phyloP scores from a whole-genome alignment of 2,113 vertebrate species.

The Rhagologus leucostigma region DNA sequence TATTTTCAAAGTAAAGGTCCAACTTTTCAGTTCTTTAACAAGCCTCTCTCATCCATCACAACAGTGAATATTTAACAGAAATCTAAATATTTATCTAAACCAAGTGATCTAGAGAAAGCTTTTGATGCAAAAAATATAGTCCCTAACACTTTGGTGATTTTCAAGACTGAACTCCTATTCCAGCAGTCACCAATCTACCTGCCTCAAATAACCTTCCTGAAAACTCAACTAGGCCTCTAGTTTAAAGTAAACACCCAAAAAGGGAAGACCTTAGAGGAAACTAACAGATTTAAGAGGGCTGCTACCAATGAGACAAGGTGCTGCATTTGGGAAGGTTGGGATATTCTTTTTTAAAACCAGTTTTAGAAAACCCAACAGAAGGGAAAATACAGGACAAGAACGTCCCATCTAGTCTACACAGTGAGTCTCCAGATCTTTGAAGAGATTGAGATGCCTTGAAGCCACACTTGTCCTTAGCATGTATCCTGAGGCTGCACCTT shows the following conservation, averaged over 20 bases:
- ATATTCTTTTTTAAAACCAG: not conserved
- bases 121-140: not conserved
- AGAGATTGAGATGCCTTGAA: slow-evolving; percentile 30
- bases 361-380: not conserved
- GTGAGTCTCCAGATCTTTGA: not conserved
- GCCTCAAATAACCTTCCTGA: not conserved
- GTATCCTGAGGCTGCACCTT: slow-evolving; percentile 51
- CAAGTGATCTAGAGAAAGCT: not conserved
- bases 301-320: not conserved
- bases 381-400: not conserved
- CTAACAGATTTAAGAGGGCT: not conserved
- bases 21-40: not conserved
- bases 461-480: slow-evolving; percentile 12
- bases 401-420: not conserved
- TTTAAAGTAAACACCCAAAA: not conserved
- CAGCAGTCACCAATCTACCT: not conserved
- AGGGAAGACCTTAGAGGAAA: not conserved
- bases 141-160: not conserved
- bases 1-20: not conserved
- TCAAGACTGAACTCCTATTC: not conserved
- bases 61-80: not conserved
- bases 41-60: not conserved
- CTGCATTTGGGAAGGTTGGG: not conserved
- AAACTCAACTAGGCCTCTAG: not conserved
- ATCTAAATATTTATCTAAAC: not conserved